Conservation (phyloP, 2,888 invertebrate species). For the Azorinus chamasolen region DNA sequence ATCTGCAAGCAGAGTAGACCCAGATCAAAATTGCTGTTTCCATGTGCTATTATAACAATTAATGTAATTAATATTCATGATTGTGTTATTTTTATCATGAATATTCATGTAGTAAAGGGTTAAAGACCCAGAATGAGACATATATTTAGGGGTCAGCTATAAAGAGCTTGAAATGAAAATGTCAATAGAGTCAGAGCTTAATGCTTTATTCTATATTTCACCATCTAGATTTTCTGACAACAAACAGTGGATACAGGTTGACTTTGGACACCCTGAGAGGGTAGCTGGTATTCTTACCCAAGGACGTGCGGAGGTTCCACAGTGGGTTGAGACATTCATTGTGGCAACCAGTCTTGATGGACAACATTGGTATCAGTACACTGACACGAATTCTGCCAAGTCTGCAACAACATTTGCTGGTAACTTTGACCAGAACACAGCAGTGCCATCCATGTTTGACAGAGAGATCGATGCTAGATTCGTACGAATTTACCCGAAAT, state of each 20-base stretch:
- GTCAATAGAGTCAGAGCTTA: too few species aligned
- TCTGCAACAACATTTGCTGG: conserved; percentile 65
- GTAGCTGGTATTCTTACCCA: conserved; percentile 70
- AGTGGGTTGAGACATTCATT: conserved; percentile 71
- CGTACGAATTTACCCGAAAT: conserved; percentile 74
- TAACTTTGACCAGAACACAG: conserved; percentile 66
- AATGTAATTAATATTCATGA: too few species aligned
- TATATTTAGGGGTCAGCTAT: too few species aligned
- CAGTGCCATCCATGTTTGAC: conserved; percentile 68
- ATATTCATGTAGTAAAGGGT: too few species aligned
- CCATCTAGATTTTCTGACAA: conserved; percentile 60
- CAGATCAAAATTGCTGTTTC: too few species aligned
- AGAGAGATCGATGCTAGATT: conserved; percentile 70
- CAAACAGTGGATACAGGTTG: conserved; percentile 71
- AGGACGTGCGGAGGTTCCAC: conserved; percentile 65
- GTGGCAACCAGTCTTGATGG: conserved; percentile 75
- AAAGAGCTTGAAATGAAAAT: too few species aligned
- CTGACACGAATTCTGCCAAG: conserved; percentile 53
- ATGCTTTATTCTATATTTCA: too few species aligned
- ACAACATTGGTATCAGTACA: conserved; percentile 62
- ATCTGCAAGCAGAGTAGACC: too few species aligned
- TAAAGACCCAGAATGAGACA: too few species aligned
- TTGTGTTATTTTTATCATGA: too few species aligned
- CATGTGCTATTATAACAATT: too few species aligned
- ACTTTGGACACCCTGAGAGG: conserved; percentile 66